These are phyloP conservation scores for Salticus scenicus DNA, from an alignment of 2,888 invertebrate genomes.

Conservation along the genomic window DNA sequence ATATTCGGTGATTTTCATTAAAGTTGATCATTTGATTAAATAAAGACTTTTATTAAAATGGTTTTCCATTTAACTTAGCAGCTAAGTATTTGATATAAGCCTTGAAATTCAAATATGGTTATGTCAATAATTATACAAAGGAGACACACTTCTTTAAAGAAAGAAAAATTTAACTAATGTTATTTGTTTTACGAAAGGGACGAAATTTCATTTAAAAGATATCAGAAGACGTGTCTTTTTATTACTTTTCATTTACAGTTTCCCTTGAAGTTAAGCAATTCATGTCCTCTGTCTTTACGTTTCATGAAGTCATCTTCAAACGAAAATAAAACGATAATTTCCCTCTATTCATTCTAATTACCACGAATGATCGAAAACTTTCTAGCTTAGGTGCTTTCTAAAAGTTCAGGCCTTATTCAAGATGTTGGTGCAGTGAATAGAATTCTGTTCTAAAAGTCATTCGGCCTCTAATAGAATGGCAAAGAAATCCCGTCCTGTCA, in stretches of 20 bases:
- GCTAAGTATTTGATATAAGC: no score
- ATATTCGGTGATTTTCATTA: no score
- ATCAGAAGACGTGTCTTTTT: no score
- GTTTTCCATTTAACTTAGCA: no score
- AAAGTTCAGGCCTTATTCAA: background rate
- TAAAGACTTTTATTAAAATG: no score
- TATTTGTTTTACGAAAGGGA: no score
- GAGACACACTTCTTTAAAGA: no score
- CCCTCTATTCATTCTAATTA: background rate
- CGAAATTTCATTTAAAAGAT: background rate
- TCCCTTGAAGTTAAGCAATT: background rate
- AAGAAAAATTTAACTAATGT: no score
- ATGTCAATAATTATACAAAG: no score
- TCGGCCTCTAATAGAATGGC: constrained; percentile 21
- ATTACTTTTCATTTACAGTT: background rate
- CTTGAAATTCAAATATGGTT: no score
- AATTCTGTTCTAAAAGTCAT: constrained; percentile 27
- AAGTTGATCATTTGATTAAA: no score
- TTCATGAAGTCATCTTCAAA: background rate
- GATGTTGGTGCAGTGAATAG: background rate
- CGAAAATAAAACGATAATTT: constrained; percentile 9
- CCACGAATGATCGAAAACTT: background rate
- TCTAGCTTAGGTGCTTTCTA: background rate
- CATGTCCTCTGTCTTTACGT: background rate
- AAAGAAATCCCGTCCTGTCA: constrained; percentile 23